Conservation (phyloP, 1,140 invertebrate species). For the Panulirus ornatus region DNA sequence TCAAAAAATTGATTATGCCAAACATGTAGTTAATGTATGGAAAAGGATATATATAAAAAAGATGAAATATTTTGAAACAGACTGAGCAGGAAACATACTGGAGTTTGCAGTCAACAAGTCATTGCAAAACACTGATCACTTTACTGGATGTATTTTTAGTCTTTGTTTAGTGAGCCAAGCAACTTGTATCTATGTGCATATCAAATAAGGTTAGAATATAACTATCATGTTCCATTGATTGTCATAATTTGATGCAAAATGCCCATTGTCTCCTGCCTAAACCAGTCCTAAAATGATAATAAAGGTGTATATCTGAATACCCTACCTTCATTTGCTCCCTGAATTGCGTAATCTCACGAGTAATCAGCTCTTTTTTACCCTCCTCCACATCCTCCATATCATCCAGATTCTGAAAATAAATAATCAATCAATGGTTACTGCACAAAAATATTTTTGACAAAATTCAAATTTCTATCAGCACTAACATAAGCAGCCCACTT, state of each 20-base stretch:
- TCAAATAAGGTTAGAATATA: neutral
- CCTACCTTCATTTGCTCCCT: conserved; percentile 97
- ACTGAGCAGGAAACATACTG: conserved; percentile 53
- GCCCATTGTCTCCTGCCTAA: conserved; percentile 35
- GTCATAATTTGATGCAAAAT: conserved; percentile 27
- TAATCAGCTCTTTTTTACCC: conserved; percentile 95
- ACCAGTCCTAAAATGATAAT: conserved; percentile 19
- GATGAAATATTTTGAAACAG: conserved; percentile 13
- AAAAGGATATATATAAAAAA: conserved; percentile 3
- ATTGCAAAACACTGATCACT: neutral
- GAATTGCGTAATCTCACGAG: conserved; percentile 97
- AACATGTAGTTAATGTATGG: conserved; percentile 21
- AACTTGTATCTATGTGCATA: neutral
- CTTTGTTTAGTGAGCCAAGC: neutral
- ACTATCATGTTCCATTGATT: neutral
- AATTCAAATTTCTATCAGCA: neutral
- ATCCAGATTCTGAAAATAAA: conserved; percentile 82
- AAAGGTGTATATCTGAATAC: conserved; percentile 7
- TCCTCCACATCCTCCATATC: conserved; percentile 92
- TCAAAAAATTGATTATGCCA: neutral
- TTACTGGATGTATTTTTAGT: neutral
- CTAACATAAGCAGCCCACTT: too few relatives aligned
- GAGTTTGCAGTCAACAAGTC: too few relatives aligned
- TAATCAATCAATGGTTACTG: too few relatives aligned
- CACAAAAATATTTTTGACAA: too few relatives aligned